Evolutionary conservation across 2,797 vertebrate species (phyloP).

Genomic region (Premnoplex brunnescens): DNA sequence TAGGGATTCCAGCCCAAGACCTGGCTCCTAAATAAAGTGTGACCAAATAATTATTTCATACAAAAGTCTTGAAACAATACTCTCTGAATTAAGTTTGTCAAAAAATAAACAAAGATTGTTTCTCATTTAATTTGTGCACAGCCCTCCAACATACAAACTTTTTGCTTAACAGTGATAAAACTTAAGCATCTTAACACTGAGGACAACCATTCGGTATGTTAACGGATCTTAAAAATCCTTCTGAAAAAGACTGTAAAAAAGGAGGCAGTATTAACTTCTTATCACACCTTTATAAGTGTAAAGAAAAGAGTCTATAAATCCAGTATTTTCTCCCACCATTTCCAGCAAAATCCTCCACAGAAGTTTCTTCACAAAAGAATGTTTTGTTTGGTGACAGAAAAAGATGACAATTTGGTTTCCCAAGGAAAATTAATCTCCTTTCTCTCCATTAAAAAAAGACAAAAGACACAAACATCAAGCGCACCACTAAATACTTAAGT

Average conservation of each 20-base stretch:
- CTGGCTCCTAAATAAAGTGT: not conserved
- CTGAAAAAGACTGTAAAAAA: not conserved
- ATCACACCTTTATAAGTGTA: not conserved
- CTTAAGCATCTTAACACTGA: not conserved
- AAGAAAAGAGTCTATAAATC: not conserved
- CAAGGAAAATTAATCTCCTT: not conserved
- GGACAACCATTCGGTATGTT: not conserved
- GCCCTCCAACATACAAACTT: not conserved
- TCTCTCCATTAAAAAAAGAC: not conserved
- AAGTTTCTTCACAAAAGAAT: not conserved
- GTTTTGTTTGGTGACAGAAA: not conserved
- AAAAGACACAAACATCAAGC: not conserved
- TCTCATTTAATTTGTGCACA: not conserved
- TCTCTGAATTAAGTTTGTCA: not conserved
- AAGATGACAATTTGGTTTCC: not conserved
- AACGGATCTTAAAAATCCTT: not conserved
- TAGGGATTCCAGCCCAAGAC: not conserved
- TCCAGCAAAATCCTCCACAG: not conserved
- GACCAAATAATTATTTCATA: constrained; percentile 11
- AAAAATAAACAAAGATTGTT: not conserved
- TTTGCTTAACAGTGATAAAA: not conserved
- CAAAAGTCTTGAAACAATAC: constrained; percentile 5
- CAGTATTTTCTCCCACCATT: not conserved
- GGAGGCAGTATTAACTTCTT: not conserved
- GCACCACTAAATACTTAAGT: not conserved